These are phyloP conservation scores for Acanthochromis polyacanthus DNA, from an alignment of 2,113 vertebrate genomes.

Conservation along the genomic window DNA sequence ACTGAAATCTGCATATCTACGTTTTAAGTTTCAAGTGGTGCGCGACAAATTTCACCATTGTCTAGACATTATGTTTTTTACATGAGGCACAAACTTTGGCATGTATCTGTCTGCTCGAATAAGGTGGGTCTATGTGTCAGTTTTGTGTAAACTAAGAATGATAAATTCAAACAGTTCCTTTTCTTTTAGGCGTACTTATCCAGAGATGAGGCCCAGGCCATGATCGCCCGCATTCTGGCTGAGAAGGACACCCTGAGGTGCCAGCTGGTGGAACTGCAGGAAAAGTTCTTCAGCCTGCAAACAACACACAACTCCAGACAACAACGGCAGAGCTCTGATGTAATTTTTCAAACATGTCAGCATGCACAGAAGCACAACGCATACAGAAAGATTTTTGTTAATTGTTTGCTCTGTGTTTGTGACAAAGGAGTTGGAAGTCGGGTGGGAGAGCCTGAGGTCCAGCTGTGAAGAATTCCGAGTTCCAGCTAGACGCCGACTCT, in stretches of 20 bases:
- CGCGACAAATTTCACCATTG: not conserved
- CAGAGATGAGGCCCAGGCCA: slow-evolving; percentile 87
- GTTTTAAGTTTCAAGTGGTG: not conserved
- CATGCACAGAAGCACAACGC: not conserved
- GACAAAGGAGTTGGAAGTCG: slow-evolving; percentile 26
- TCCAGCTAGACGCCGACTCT: slow-evolving; percentile 47
- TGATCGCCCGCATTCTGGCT: slow-evolving; percentile 85
- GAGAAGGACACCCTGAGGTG: slow-evolving; percentile 90
- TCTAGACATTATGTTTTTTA: not conserved
- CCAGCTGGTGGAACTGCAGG: slow-evolving; percentile 87
- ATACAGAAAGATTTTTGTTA: not conserved
- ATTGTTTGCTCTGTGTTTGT: not conserved
- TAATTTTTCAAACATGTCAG: slow-evolving; percentile 10
- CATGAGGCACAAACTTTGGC: not conserved
- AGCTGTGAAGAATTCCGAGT: slow-evolving; percentile 18
- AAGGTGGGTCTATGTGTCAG: too few relatives aligned
- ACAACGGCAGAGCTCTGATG: slow-evolving; percentile 30
- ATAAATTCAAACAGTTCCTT: not conserved
- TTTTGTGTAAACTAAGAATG: not conserved
- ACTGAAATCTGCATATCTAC: not conserved
- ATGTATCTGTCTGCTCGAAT: not conserved
- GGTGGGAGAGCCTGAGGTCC: slow-evolving; percentile 39
- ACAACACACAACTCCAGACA: slow-evolving; percentile 1
- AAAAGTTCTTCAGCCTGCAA: slow-evolving; percentile 80
- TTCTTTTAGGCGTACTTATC: slow-evolving; percentile 86